Base-by-base conservation (phyloP, 1,140 invertebrate species). In the Diorhabda carinulata region DNA sequence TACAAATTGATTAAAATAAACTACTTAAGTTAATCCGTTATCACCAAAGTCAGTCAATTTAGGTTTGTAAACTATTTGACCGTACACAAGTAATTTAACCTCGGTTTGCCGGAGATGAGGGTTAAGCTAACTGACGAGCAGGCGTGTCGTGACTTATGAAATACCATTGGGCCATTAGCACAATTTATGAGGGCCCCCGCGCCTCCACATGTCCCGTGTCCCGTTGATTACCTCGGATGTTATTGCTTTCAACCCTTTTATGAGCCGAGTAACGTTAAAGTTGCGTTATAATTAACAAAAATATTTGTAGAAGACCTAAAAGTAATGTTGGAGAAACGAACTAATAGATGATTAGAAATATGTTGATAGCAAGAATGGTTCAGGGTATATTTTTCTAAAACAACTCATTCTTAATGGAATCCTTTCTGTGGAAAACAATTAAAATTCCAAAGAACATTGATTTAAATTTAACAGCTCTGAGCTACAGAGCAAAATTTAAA, bases 161-260 rank as follows among this genome's bases (percentile, higher is more conserved):
- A 80, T 80, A 79, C 78, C 78, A 77, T 74, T 71, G 73, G 76
- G 78, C 78, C 78, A 80, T 80, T 79, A 78, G 78, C 73, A 72
- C 72, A 73, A 80, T 80, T 80, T 80, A 80, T 80, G 72, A 73
- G 64, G 6, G 6, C 47, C 47, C 47, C 47, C 4, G 47, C 47
- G 2, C 47, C 47, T n/a, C n/a, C 6, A 8, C n/a, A 6, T n/a
- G 47, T 6, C 70, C 76, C 72, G 70, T 74, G 70, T 67, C 66
- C 47, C 60, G 74, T 77, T 78, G 76, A 79, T 79, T 79, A 72
- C 78, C 76, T 70, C 64, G 72, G 62, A 57, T 57, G 64, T 57
- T 65, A 62, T 65, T 65, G 64, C 59, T 61, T 61, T 41, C 59
- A 61, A 40, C 59, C 59, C 42, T 61, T 61, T 52, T 52, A 52